phyloP scores from a whole-genome alignment of 2,113 vertebrate species.

The Mormyrus iriodes region DNA sequence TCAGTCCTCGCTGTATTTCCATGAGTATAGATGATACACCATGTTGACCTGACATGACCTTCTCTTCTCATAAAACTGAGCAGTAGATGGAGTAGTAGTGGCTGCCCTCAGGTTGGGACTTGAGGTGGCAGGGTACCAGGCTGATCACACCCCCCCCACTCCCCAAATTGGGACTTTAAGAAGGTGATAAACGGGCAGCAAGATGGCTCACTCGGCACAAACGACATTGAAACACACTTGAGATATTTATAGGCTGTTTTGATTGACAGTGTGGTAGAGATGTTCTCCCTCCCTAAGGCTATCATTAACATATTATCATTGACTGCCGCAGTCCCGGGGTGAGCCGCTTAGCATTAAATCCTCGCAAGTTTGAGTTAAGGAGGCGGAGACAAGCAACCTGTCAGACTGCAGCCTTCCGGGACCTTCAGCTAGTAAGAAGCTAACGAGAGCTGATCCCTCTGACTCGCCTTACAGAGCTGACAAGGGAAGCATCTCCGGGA shows the following conservation, averaged over 20 bases:
- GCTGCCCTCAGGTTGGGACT: background rate
- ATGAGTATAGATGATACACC: background rate
- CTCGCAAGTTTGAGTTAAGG: background rate
- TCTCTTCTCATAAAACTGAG: background rate
- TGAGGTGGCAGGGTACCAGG: background rate
- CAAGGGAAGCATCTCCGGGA: background rate
- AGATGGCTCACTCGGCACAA: constrained; percentile 1
- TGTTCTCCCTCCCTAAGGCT: background rate
- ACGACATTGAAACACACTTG: background rate
- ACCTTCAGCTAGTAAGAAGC: background rate
- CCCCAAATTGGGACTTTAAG: background rate
- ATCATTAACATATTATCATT: constrained; percentile 13
- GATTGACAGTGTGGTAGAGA: background rate
- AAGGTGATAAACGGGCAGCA: background rate
- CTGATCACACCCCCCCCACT: background rate
- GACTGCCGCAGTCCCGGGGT: background rate
- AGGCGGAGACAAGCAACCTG: background rate
- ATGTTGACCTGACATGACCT: background rate
- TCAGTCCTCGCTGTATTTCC: background rate
- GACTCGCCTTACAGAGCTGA: background rate
- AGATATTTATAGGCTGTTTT: constrained; percentile 11
- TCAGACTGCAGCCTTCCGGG: background rate
- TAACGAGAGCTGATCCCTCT: background rate
- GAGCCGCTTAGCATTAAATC: constrained; percentile 5
- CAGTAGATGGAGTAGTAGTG: background rate